A percentile compares a stretch with the other conserved stretches of the same genome.
phyloP scores from a whole-genome alignment of 1,140 invertebrate species.

The Apocrypta bakeri region DNA sequence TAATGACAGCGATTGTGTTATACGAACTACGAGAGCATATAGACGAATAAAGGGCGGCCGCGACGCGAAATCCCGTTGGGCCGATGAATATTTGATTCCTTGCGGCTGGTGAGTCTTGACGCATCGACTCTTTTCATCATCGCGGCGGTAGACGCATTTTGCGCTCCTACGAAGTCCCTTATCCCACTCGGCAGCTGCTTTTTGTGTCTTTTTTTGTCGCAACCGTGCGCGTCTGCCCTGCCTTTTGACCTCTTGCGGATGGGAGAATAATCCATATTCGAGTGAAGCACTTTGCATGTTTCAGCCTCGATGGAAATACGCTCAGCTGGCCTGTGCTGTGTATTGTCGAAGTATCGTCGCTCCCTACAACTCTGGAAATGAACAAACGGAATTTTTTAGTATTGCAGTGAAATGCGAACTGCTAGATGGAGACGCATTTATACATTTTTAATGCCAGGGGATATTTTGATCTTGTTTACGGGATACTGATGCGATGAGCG shows the following conservation, averaged over 20 bases:
- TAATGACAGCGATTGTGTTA: conserved; percentile 64
- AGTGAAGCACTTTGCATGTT: conserved; percentile 27
- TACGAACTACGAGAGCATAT: not conserved
- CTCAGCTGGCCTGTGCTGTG: not conserved
- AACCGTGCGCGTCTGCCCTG: too few species aligned
- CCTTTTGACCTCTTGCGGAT: not conserved
- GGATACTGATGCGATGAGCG: not conserved
- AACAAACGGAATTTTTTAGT: conserved; percentile 34
- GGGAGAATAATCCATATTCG: conserved; percentile 14
- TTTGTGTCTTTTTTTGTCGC: too few species aligned
- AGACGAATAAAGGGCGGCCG: conserved; percentile 49
- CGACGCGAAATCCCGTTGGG: conserved; percentile 52
- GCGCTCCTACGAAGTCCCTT: not conserved
- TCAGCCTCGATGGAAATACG: not conserved
- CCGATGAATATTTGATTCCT: conserved; percentile 59
- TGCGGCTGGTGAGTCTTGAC: conserved; percentile 14
- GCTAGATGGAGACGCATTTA: not conserved
- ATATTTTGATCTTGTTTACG: not conserved
- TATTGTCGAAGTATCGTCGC: not conserved
- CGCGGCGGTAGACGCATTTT: conserved; percentile 23
- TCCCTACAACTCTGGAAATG: not conserved
- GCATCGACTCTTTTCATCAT: conserved; percentile 30
- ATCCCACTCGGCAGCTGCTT: not conserved
- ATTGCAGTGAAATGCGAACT: not conserved
- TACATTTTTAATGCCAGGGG: conserved; percentile 1